These are phyloP conservation scores for Leptosomus discolor DNA, from an alignment of 2,113 vertebrate genomes.

Conservation along the genomic window DNA sequence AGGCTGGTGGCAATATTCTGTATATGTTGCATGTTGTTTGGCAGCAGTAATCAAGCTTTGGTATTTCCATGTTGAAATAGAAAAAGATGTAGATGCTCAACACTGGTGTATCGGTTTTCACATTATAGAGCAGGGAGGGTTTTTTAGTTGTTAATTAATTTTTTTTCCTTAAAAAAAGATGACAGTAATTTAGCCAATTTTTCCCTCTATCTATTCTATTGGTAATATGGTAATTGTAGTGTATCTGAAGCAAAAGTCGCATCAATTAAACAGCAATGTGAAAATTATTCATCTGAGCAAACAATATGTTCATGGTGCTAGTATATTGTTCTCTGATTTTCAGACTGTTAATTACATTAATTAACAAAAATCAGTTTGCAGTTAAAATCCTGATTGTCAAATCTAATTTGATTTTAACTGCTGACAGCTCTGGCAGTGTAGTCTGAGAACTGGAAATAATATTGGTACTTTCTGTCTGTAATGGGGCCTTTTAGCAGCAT, in stretches of 20 bases:
- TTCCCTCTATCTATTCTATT: not conserved
- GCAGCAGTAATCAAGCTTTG: not conserved
- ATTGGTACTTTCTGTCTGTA: not conserved
- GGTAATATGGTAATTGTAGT: not conserved
- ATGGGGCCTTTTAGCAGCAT: not conserved
- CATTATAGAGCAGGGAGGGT: not conserved
- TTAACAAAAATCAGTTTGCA: conserved; percentile 24
- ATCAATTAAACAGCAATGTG: conserved; percentile 7
- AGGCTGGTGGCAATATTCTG: not conserved
- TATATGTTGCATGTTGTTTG: not conserved
- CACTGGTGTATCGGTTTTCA: not conserved
- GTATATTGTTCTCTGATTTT: conserved; percentile 11
- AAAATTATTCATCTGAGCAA: conserved; percentile 45
- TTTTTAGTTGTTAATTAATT: not conserved
- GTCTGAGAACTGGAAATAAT: not conserved
- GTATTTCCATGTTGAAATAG: not conserved
- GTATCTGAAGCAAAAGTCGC: conserved; percentile 10
- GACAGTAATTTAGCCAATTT: not conserved
- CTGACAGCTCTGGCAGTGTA: not conserved
- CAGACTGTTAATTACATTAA: conserved; percentile 61
- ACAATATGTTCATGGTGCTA: conserved; percentile 15
- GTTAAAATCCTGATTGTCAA: conserved; percentile 42
- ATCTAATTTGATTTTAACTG: conserved; percentile 6
- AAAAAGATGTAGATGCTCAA: not conserved
- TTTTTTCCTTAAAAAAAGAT: not conserved